Conservation (phyloP, 2,797 vertebrate genomes). For the Esox masquinongy region DNA sequence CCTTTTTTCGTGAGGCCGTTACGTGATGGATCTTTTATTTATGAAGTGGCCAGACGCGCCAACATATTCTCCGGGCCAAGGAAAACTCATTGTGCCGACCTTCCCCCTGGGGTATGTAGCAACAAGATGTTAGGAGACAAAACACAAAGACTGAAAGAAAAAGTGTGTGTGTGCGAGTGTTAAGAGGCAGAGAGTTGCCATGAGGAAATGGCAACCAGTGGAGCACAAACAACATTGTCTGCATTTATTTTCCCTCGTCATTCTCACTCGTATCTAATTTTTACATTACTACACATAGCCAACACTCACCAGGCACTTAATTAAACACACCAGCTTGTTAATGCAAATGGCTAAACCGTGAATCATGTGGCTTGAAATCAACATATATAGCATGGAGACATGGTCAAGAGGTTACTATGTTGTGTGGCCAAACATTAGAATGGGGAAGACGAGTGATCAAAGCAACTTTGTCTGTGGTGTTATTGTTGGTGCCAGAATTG, state of each 20-base stretch:
- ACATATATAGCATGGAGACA: too few relatives aligned
- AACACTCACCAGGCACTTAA: too few relatives aligned
- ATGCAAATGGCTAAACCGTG: too few relatives aligned
- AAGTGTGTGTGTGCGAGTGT: slow-evolving; percentile 1
- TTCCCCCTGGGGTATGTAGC: not conserved
- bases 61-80: slow-evolving; percentile 18
- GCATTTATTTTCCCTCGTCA: not conserved
- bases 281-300: too few relatives aligned
- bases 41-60: slow-evolving; percentile 27
- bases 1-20: not conserved
- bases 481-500: too few relatives aligned
- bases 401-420: too few relatives aligned
- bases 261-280: too few relatives aligned
- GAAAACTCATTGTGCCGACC: slow-evolving; percentile 6
- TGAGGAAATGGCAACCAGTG: not conserved
- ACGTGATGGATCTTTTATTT: slow-evolving; percentile 37
- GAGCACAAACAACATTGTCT: not conserved
- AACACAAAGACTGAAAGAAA: slow-evolving; percentile 6
- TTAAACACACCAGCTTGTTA: too few relatives aligned
- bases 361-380: too few relatives aligned
- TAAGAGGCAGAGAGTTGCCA: not conserved
- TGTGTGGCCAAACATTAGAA: too few relatives aligned
- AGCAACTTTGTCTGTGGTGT: too few relatives aligned
- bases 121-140: slow-evolving; percentile 4
- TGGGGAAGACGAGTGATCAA: too few relatives aligned